These are phyloP conservation scores for Dendrocopos noguchii DNA, from an alignment of 2,113 vertebrate genomes.

Conservation along the genomic window DNA sequence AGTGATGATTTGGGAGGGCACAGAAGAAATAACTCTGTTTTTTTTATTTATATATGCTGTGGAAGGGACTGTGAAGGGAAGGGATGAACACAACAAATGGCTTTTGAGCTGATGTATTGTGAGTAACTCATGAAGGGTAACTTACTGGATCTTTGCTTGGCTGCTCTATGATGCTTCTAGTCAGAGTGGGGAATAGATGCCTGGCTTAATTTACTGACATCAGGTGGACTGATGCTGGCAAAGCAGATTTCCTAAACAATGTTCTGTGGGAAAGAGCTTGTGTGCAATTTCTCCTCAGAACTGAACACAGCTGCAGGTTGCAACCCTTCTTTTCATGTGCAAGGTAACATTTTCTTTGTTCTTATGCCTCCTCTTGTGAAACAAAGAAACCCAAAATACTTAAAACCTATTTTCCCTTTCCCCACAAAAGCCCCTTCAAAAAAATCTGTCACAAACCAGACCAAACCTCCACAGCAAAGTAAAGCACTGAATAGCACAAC, in stretches of 20 bases:
- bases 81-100: background rate
- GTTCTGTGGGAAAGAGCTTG: background rate
- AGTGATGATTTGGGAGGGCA: background rate
- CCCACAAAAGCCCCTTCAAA: background rate
- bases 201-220: background rate
- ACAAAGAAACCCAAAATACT: background rate
- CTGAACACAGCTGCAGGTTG: background rate
- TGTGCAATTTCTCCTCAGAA: background rate
- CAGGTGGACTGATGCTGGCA: background rate
- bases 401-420: background rate
- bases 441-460: background rate
- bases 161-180: background rate
- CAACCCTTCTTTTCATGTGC: background rate
- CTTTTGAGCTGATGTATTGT: rapidly evolving
- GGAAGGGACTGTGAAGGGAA: background rate
- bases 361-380: background rate
- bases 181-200: background rate
- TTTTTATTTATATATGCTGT: background rate
- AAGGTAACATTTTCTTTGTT: background rate
- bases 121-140: background rate
- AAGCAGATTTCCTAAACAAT: background rate
- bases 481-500: background rate
- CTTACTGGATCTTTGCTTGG: background rate
- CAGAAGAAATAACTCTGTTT: background rate
- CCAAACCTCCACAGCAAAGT: background rate